Conservation (phyloP, 92 coral and sea anemone species). For the Ricordea florida region DNA sequence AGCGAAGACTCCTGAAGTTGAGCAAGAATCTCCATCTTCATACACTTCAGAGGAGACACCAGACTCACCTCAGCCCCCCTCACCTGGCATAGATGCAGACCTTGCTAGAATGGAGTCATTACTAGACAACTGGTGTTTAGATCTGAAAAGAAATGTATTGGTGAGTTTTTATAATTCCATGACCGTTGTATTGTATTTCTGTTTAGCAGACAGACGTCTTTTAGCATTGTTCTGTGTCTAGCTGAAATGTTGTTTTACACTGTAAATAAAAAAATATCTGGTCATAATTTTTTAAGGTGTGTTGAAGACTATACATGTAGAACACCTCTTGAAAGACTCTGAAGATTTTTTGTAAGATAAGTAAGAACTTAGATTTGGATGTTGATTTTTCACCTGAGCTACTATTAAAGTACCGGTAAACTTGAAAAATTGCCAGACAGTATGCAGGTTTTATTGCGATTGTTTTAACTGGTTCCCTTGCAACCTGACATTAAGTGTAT, state of each 20-base stretch:
- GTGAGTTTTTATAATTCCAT: slow-evolving; percentile 21
- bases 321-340: too few species aligned
- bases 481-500: too few species aligned
- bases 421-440: too few species aligned
- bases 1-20: slow-evolving; percentile 1
- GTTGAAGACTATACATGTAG: too few species aligned
- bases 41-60: slow-evolving; percentile 68
- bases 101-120: slow-evolving; percentile 92
- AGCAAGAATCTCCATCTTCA: slow-evolving; percentile 54
- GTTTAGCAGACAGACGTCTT: neutral
- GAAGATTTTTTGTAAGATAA: too few species aligned
- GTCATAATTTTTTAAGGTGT: too few species aligned
- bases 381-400: too few species aligned
- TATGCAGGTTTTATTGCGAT: too few species aligned
- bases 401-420: too few species aligned
- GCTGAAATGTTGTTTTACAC: too few species aligned
- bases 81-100: slow-evolving; percentile 92
- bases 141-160: slow-evolving; percentile 92
- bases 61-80: slow-evolving; percentile 65
- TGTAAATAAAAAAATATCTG: neutral
- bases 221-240: neutral
- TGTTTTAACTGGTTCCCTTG: neutral
- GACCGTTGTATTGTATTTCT: neutral
- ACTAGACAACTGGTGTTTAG: slow-evolving; percentile 93
- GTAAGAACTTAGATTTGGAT: too few species aligned